Conservation (phyloP, 2,797 vertebrate species). For the Cyprinodon diabolis region DNA sequence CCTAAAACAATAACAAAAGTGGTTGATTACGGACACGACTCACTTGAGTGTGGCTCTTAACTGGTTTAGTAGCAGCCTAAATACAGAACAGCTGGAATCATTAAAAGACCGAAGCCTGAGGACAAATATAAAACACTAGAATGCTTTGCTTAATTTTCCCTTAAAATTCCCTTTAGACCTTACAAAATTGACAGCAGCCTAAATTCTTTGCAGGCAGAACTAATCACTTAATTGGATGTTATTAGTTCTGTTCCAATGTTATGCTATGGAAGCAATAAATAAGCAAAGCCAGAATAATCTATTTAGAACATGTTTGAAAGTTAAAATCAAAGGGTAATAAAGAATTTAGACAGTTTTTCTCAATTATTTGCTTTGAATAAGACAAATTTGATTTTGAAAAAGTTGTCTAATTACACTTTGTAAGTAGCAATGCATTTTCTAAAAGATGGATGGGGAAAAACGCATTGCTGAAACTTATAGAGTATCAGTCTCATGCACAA, state of each 20-base stretch:
- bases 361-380: too few relatives aligned
- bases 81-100: constrained; percentile 54
- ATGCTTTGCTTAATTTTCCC: constrained; percentile 33
- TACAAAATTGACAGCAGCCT: constrained; percentile 16
- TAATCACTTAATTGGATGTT: constrained; percentile 15
- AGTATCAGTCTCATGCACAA: too few relatives aligned
- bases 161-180: constrained; percentile 9
- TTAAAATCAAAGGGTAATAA: too few relatives aligned
- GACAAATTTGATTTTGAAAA: too few relatives aligned
- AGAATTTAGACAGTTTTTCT: too few relatives aligned
- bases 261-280: constrained; percentile 28
- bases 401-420: too few relatives aligned
- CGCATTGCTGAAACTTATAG: too few relatives aligned
- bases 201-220: constrained; percentile 17
- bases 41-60: constrained; percentile 33
- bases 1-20: constrained; percentile 16
- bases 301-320: background rate
- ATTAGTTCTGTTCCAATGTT: constrained; percentile 22
- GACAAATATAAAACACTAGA: constrained; percentile 39
- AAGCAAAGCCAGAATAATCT: background rate
- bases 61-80: constrained; percentile 54
- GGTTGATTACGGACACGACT: constrained; percentile 33
- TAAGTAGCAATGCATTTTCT: too few relatives aligned
- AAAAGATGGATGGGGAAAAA: too few relatives aligned
- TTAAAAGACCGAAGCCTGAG: constrained; percentile 41